These are phyloP conservation scores for Drosophila pruinosa DNA, from an alignment of 1,140 invertebrate species.

Conservation along the genomic window DNA sequence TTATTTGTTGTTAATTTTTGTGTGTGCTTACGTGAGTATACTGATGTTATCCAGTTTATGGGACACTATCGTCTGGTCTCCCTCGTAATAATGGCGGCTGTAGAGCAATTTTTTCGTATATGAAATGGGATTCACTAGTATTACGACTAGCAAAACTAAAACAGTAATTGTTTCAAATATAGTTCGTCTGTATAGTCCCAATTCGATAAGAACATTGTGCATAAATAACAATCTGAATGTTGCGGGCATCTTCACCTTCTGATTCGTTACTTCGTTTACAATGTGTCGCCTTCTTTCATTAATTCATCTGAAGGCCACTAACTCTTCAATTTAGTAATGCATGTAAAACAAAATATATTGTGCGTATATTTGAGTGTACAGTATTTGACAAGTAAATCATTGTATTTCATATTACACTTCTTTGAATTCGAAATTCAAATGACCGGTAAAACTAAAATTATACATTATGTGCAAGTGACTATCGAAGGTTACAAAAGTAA, in stretches of 20 bases:
- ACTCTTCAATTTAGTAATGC: neutral
- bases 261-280: too few relatives aligned
- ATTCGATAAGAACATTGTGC: slow-evolving; percentile 57
- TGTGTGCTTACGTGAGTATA: slow-evolving; percentile 56
- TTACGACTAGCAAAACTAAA: slow-evolving; percentile 50
- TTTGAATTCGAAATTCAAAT: neutral
- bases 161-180: slow-evolving; percentile 49
- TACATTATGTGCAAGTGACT: neutral
- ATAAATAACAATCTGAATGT: slow-evolving; percentile 48
- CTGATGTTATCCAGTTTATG: slow-evolving; percentile 45
- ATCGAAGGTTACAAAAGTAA: too few relatives aligned
- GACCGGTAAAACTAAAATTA: too few relatives aligned
- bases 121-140: slow-evolving; percentile 54
- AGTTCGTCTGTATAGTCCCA: slow-evolving; percentile 47
- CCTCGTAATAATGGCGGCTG: slow-evolving; percentile 6
- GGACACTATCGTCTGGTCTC: slow-evolving; percentile 28
- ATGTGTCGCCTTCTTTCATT: neutral
- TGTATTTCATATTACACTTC: neutral
- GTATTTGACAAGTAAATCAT: slow-evolving; percentile 14
- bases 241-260: slow-evolving; percentile 66
- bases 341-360: slow-evolving; percentile 13
- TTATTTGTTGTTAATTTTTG: neutral
- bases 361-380: neutral
- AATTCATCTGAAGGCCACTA: slow-evolving; percentile 2
- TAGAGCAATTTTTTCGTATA: slow-evolving; percentile 51